Evolutionary conservation across 2,113 vertebrate genomes (phyloP).

Genomic region (Petroica traversi): DNA sequence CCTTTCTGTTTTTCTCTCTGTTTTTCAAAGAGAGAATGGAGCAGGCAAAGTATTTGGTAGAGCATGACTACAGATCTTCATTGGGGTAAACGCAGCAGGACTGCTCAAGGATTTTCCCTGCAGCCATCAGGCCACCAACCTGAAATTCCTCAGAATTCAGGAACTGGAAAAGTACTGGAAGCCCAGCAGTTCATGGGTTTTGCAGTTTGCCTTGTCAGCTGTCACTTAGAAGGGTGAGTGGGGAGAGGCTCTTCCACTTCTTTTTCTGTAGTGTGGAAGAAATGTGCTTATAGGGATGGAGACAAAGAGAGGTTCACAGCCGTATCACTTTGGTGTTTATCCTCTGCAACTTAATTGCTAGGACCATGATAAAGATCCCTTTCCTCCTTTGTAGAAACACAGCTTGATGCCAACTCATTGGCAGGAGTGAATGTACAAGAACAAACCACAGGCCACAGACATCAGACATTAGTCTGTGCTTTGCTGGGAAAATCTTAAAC

Average conservation of each 20-base stretch:
- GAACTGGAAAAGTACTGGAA: neutral
- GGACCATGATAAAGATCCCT: neutral
- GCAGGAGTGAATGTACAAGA: neutral
- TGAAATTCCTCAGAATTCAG: neutral
- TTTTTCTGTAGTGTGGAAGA: neutral
- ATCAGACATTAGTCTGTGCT: neutral
- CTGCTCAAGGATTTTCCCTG: neutral
- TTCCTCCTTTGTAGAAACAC: neutral
- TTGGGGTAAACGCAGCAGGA: neutral
- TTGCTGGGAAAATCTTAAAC: neutral
- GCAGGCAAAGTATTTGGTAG: neutral
- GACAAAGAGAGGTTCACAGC: neutral
- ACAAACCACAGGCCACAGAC: neutral
- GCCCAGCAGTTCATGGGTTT: neutral
- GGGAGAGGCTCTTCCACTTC: neutral
- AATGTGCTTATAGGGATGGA: neutral
- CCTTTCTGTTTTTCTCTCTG: neutral
- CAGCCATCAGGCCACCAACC: neutral
- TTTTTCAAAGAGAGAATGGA: neutral
- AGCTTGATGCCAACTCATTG: neutral
- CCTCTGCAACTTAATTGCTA: neutral
- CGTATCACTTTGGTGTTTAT: neutral
- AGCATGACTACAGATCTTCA: neutral
- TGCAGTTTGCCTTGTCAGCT: neutral
- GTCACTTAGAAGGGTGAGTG: neutral